Conservation (phyloP, 2,113 vertebrate species). For the Rhinichthys klamathensis region DNA sequence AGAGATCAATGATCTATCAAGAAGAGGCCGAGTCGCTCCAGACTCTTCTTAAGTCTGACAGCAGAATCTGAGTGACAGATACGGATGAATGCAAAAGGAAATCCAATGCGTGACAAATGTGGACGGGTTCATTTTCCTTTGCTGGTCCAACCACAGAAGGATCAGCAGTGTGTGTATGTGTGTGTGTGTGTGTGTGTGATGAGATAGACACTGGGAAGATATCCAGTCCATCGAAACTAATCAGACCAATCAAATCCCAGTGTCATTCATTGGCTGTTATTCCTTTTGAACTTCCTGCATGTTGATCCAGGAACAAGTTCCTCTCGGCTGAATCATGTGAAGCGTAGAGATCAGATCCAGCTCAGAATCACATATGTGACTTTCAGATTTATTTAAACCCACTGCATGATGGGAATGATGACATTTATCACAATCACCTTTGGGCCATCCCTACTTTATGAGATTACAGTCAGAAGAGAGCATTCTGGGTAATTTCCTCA, state of each 20-base stretch:
- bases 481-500: slow-evolving; percentile 14
- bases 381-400: background rate
- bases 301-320: slow-evolving; percentile 4
- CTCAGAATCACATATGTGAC: slow-evolving; percentile 3
- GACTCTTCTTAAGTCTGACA: background rate
- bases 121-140: background rate
- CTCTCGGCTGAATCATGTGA: background rate
- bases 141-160: background rate
- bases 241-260: slow-evolving; percentile 6
- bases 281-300: background rate
- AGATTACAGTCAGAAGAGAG: slow-evolving; percentile 5
- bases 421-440: background rate
- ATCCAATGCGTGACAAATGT: slow-evolving; percentile 19
- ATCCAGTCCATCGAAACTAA: background rate
- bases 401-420: background rate
- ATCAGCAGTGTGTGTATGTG: background rate
- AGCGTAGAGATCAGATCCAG: background rate
- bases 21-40: background rate
- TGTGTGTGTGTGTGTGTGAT: background rate
- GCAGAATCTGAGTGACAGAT: background rate
- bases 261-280: background rate
- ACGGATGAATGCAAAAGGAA: slow-evolving; percentile 1
- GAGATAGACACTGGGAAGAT: background rate
- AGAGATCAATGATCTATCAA: slow-evolving; percentile 39
- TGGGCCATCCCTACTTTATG: background rate